Percentiles rank a stretch among this genome's conserved stretches.
Evolutionary conservation across 2,888 invertebrate genomes (phyloP).

Genomic region (Phoenoteleia sp.): DNA sequence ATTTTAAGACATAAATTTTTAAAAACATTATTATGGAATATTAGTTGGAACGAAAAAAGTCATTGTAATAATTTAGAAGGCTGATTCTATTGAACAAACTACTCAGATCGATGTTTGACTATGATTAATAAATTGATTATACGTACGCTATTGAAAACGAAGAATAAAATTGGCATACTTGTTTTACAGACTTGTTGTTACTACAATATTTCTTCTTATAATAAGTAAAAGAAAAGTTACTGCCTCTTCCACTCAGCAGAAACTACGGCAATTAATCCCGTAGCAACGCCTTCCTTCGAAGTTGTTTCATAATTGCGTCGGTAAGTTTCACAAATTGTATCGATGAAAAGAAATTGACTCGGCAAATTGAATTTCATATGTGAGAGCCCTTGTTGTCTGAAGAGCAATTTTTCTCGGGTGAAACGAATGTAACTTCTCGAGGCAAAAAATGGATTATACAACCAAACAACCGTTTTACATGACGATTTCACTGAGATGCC

Average conservation of each 20-base stretch:
- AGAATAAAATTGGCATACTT: too few species aligned
- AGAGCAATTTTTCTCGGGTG: conserved; percentile 52
- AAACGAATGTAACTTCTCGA: conserved; percentile 67
- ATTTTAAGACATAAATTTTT: too few species aligned
- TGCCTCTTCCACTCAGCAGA: too few species aligned
- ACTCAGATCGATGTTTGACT: too few species aligned
- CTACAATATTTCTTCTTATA: not conserved
- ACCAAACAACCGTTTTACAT: conserved; percentile 72
- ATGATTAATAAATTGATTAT: too few species aligned
- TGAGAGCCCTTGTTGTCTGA: conserved; percentile 44
- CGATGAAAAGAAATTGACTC: conserved; percentile 58
- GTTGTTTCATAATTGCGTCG: conserved; percentile 14
- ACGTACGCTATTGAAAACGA: too few species aligned
- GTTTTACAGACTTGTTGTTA: too few species aligned
- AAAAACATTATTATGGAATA: too few species aligned
- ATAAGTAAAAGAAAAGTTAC: too few species aligned
- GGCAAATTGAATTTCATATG: conserved; percentile 65
- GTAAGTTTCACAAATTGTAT: conserved; percentile 37
- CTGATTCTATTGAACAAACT: too few species aligned
- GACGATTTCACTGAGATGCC: conserved; percentile 47
- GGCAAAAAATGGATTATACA: conserved; percentile 71
- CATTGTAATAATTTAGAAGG: too few species aligned
- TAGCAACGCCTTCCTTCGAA: not conserved
- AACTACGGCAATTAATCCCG: not conserved
- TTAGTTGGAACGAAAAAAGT: too few species aligned